Base-by-base conservation (phyloP, 2,113 vertebrate species). In the Xenotilapia leptura region DNA sequence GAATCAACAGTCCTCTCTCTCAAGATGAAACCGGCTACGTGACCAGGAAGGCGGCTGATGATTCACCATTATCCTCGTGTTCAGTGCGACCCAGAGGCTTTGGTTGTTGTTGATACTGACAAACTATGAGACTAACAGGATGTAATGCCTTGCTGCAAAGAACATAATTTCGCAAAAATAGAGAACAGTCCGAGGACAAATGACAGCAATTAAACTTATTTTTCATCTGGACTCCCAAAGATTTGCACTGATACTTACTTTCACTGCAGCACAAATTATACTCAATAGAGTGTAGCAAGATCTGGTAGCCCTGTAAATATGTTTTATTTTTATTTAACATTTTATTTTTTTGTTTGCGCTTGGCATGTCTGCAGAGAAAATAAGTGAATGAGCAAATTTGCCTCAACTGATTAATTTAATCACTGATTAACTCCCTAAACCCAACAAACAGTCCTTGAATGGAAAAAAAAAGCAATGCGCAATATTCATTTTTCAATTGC, bases 401-500 rank as follows among this genome's bases (percentile, higher is more conserved):
- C 70, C 90, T 87, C 80, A 88, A 70, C 65, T 60, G 58, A 90
- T 60, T 65, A 23, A 28, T 83, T 77, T 79, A 92, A 92, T 92
- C 80, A 90, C 60, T 85, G 89, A 88, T 79, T 84, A 85, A 91
- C 81, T 84, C 80, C 75, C 77, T 80, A 93, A 91, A 87, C 26
- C 84, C 51, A 6, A 55, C 90, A 93, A 91, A 86, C 90, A 92
- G 89, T 91, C 47, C 82, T 80, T 84, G 84, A 55, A 85, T n/a
- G 23, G 23, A 60, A 81, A 86, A 84, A 80, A 80, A 83, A 83
- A 14, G 73, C 28, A 79, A 68, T 58, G 85, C 68, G 47, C 83
- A 91, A 90, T 91, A 89, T 92, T 82, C 36, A 87, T 51, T 77
- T 77, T 51, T 49, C 26, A 77, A 89, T 95, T 90, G 87, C 77